Evolutionary conservation across 2,797 vertebrate species (phyloP), one percentile per base, ranked within the genome.

Genomic region (Phaenicophaeus curvirostris): DNA sequence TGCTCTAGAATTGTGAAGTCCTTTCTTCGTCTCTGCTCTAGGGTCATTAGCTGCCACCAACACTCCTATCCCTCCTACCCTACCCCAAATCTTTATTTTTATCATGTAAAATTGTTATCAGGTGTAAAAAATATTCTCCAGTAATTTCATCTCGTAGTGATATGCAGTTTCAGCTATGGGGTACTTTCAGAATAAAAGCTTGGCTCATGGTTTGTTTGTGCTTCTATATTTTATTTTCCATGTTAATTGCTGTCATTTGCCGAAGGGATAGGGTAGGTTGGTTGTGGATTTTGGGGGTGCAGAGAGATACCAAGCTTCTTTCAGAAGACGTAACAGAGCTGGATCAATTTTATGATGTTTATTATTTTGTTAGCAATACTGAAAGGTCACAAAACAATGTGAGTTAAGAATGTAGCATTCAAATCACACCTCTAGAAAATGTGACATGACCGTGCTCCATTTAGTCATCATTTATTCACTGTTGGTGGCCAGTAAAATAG

Each of bases 51-150:
- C 8, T 65, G 7, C 5, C 17, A 41, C 18, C 19, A 25, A 30
- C 7, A 11, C 14, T 21, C 16, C 7, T 8, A 8, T 18, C 12
- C 18, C 28, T 4, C 14, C 2, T 18, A 27, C 1, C 5, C 19
- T 3, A 5, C 3, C 2, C 4, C 19, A 51, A 37, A 87, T 50
- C n/a, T 78, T 72, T 63, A 28, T 19, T 6, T 65, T 89, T 80
- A 23, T 74, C 13, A 21, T 11, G 4, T 27, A 67, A 85, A 80
- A 77, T 16, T 41, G 5, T 4, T 31, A 51, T 5, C 25, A 74
- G 21, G 30, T 39, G 9, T 6, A 71, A 80, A 89, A 31, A 9
- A 78, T 66, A 82, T 44, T 61, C 23, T 72, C 23, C 30, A 39
- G 21, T 37, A 21, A 59, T 42, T 73, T 82, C 13, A 35, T 33